A percentile compares a stretch with the other conserved stretches of the same genome.
phyloP scores from a whole-genome alignment of 1,140 invertebrate genomes.

The Caligus rogercresseyi region DNA sequence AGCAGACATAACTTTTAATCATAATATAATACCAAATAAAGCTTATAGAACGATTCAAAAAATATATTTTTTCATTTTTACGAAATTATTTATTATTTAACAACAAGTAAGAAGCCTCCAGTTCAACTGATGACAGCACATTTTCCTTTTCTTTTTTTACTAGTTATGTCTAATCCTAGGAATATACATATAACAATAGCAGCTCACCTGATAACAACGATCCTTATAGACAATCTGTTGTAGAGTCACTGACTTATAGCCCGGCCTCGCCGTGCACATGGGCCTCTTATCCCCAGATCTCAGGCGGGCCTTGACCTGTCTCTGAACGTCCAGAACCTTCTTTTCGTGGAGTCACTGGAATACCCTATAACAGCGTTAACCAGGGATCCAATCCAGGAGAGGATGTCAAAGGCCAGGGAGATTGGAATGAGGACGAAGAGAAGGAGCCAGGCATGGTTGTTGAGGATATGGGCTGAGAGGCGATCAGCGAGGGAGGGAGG shows the following conservation, averaged over 20 bases:
- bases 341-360: neutral
- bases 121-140: too few relatives aligned
- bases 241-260: neutral
- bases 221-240: neutral
- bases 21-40: too few relatives aligned
- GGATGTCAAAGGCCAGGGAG: neutral
- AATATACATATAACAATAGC: too few relatives aligned
- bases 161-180: too few relatives aligned
- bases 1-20: too few relatives aligned
- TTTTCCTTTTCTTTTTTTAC: too few relatives aligned
- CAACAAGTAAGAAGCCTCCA: too few relatives aligned
- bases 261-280: neutral
- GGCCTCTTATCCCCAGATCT: neutral
- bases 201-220: neutral
- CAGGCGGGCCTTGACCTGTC: neutral
- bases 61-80: too few relatives aligned
- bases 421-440: neutral
- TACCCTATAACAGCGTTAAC: neutral
- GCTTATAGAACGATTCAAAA: too few relatives aligned
- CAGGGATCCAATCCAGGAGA: neutral
- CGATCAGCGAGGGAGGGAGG: neutral
- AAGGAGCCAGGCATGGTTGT: neutral
- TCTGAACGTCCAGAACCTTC: neutral
- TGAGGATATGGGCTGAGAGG: neutral
- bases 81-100: too few relatives aligned